phyloP scores from a whole-genome alignment of 2,888 invertebrate species.

The Priapulus caudatus region DNA sequence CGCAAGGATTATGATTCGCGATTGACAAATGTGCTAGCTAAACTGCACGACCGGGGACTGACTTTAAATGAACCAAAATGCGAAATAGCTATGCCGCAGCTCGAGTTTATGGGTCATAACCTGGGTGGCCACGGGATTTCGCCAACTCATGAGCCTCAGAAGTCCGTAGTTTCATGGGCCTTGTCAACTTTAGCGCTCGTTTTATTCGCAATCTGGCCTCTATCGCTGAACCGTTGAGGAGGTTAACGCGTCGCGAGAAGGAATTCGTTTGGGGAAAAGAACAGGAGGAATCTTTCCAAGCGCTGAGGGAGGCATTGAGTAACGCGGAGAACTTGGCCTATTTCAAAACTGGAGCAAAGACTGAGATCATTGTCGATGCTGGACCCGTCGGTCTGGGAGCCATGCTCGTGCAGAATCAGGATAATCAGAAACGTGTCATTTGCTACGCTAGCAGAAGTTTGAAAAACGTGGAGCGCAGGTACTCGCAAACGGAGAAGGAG shows the following conservation, averaged over 20 bases:
- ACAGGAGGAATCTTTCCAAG: conserved; percentile 14
- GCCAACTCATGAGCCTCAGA: no score
- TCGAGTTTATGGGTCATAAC: conserved; percentile 18
- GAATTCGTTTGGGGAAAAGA: conserved; percentile 8
- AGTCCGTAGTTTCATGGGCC: no score
- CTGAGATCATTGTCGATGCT: conserved; percentile 9
- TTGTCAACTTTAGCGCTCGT: no score
- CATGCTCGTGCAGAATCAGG: conserved; percentile 10
- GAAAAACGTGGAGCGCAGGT: no score
- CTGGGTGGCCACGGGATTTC: no score
- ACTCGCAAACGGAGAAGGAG: no score
- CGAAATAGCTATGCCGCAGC: conserved; percentile 16
- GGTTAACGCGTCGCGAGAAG: conserved; percentile 9
- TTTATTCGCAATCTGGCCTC: no score
- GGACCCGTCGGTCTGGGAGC: conserved; percentile 12
- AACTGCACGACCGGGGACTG: conserved; percentile 14
- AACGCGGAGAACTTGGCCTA: conserved; percentile 12
- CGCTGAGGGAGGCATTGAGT: conserved; percentile 13
- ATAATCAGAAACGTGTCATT: no score
- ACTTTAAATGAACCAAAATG: conserved; percentile 20
- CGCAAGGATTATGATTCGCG: conserved; percentile 17
- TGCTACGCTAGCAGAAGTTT: no score
- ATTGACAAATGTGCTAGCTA: conserved; percentile 13
- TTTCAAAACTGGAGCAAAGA: conserved; percentile 10
- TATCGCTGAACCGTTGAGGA: conserved; percentile 16